A percentile compares a stretch with the other conserved stretches of the same genome.
Conservation (phyloP, 2,797 vertebrate genomes). For the Okamejei kenojei region DNA sequence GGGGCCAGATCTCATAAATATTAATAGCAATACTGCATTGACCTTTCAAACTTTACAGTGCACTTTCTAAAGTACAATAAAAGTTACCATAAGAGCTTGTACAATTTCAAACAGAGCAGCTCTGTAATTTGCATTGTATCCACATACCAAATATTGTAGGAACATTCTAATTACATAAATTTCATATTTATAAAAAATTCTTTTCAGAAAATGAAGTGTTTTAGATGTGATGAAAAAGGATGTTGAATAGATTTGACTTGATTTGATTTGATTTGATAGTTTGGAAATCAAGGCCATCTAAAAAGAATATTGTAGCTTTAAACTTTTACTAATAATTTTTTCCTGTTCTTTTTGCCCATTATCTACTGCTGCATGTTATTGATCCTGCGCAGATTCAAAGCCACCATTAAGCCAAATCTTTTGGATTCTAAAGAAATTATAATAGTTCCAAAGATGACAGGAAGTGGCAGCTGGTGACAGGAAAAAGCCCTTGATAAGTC, state of each 20-base stretch:
- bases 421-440: slow-evolving; percentile 79
- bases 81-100: neutral
- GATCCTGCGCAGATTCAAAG: slow-evolving; percentile 74
- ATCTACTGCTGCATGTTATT: slow-evolving; percentile 65
- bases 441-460: slow-evolving; percentile 81
- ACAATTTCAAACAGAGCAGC: slow-evolving; percentile 15
- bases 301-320: slow-evolving; percentile 35
- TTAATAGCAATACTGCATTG: neutral
- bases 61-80: slow-evolving; percentile 15
- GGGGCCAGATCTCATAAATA: neutral
- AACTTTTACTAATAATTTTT: slow-evolving; percentile 43
- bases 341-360: slow-evolving; percentile 63
- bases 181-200: slow-evolving; percentile 37
- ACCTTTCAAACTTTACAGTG: slow-evolving; percentile 20
- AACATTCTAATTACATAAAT: slow-evolving; percentile 36
- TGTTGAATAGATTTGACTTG: slow-evolving; percentile 37
- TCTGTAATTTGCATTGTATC: slow-evolving; percentile 29
- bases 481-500: slow-evolving; percentile 73
- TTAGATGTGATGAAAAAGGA: slow-evolving; percentile 36
- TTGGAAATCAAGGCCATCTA: slow-evolving; percentile 37
- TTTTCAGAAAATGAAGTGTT: slow-evolving; percentile 34
- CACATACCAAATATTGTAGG: slow-evolving; percentile 28
- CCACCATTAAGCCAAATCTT: slow-evolving; percentile 78
- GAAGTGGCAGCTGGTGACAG: slow-evolving; percentile 77
- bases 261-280: slow-evolving; percentile 37